Evolutionary conservation across 1,140 invertebrate species (phyloP).

Genomic region (Bombyx mori): ASM3026992v2 NC_085126.1:9771501-9772000

Average conservation of each 20-base stretch:
- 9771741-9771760: conserved; percentile 40
- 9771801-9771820: conserved; percentile 57
- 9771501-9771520: too few species aligned
- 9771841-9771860: conserved; percentile 57
- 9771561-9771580: neutral
- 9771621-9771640: too few species aligned
- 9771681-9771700: conserved; percentile 65
- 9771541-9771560: too few species aligned
- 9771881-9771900: conserved; percentile 17
- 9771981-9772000: too few species aligned
- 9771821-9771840: conserved; percentile 61
- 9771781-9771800: conserved; percentile 50
- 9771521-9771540: too few species aligned
- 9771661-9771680: conserved; percentile 62
- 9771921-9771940: neutral
- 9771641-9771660: conserved; percentile 5
- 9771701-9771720: conserved; percentile 51
- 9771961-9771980: too few species aligned
- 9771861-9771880: conserved; percentile 54
- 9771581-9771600: neutral
- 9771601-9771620: too few species aligned
- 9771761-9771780: conserved; percentile 54
- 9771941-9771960: too few species aligned
- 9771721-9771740: conserved; percentile 54
- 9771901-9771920: neutral